Evolutionary conservation across 2,888 invertebrate species (phyloP).

Genomic region (Amaurobius ferox): DNA sequence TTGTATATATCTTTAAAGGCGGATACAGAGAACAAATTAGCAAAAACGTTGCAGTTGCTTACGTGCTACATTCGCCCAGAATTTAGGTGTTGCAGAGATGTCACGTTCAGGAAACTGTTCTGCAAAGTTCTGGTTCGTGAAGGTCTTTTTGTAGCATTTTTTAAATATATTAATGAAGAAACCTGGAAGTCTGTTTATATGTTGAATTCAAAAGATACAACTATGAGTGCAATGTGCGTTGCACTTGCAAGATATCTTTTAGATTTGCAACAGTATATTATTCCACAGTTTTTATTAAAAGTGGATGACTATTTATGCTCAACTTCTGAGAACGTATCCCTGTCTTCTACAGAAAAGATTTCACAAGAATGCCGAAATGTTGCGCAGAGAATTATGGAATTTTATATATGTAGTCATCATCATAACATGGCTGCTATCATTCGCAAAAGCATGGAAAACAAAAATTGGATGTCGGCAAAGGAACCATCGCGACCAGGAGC

Average conservation of each 20-base stretch:
- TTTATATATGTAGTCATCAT: background rate
- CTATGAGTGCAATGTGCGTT: background rate
- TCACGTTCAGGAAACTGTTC: slow-evolving; percentile 33
- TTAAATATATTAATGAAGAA: background rate
- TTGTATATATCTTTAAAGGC: background rate
- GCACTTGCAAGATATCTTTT: slow-evolving; percentile 8
- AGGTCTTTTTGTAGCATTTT: slow-evolving; percentile 26
- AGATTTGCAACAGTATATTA: background rate
- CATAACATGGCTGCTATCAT: slow-evolving; percentile 22
- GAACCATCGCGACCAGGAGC: slow-evolving; percentile 37
- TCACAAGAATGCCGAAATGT: background rate
- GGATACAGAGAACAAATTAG: background rate
- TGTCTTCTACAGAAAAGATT: background rate
- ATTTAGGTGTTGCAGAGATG: slow-evolving; percentile 25
- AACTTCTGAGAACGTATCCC: background rate
- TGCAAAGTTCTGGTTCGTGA: slow-evolving; percentile 28
- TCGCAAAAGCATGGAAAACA: slow-evolving; percentile 30
- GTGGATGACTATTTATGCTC: slow-evolving; percentile 15
- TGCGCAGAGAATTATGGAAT: slow-evolving; percentile 7
- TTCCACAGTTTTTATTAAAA: background rate
- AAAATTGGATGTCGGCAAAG: slow-evolving; percentile 38
- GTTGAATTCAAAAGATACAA: background rate
- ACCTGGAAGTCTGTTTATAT: background rate
- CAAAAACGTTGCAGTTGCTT: background rate
- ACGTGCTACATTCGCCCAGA: slow-evolving; percentile 27